These are phyloP conservation scores for Mus spretus DNA, from an alignment of 2,797 vertebrate species.

Conservation along the genomic window DNA sequence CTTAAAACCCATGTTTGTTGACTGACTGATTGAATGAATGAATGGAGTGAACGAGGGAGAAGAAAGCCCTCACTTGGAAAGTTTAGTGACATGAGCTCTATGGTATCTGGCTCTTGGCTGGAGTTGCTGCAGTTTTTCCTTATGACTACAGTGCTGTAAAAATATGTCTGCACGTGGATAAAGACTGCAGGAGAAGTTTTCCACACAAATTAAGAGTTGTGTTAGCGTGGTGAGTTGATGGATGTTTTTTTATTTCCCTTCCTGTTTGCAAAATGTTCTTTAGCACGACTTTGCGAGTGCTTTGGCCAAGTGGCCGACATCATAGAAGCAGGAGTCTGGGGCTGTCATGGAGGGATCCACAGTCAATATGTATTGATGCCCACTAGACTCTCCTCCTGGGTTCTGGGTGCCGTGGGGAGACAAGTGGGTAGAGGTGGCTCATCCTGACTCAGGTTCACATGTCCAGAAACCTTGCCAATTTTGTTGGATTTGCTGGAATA, in stretches of 20 bases:
- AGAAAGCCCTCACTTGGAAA: conserved; percentile 73
- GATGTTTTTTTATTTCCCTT: conserved; percentile 37
- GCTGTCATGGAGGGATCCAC: background rate
- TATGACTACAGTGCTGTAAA: conserved; percentile 86
- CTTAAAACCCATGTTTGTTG: conserved; percentile 61
- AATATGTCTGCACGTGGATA: conserved; percentile 87
- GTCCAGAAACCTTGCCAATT: conserved; percentile 62
- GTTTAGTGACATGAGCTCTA: conserved; percentile 80
- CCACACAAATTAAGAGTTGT: conserved; percentile 82
- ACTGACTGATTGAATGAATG: conserved; percentile 72
- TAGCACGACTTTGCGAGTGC: conserved; percentile 50
- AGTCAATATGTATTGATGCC: conserved; percentile 36
- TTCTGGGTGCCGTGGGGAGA: conserved; percentile 59
- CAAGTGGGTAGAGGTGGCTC: background rate
- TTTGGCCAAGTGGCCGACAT: conserved; percentile 53
- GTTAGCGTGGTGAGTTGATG: conserved; percentile 80
- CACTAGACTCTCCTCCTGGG: conserved; percentile 50
- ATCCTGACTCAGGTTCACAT: conserved; percentile 65
- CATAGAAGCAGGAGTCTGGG: conserved; percentile 39
- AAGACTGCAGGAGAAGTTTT: conserved; percentile 81
- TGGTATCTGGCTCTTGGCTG: conserved; percentile 76
- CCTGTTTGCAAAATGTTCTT: conserved; percentile 69
- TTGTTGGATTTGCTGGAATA: conserved; percentile 76
- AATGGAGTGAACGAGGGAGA: conserved; percentile 75
- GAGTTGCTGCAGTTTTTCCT: conserved; percentile 81